Conservation (phyloP, 2,797 vertebrate species). For the Fundulus diaphanus region DNA sequence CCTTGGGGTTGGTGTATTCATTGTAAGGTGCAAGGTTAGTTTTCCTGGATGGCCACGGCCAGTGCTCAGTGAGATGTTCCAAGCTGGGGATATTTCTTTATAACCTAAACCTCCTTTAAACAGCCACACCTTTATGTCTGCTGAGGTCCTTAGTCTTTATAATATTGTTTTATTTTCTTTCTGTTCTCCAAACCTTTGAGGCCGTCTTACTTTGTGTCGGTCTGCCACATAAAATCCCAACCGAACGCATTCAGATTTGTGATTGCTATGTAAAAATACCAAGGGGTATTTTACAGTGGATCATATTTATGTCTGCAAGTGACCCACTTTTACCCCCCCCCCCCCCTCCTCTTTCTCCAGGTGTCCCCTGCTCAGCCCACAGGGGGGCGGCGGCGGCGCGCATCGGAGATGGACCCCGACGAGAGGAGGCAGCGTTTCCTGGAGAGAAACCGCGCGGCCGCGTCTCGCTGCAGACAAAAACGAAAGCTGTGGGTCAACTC, state of each 20-base stretch:
- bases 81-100: background rate
- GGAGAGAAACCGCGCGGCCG: conserved; percentile 92
- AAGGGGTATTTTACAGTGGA: background rate
- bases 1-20: too few species aligned
- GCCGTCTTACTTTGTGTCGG: background rate
- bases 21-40: too few species aligned
- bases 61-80: background rate
- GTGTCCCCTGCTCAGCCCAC: conserved; percentile 96
- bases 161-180: too few species aligned
- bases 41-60: background rate
- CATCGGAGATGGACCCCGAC: conserved; percentile 91
- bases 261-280: background rate
- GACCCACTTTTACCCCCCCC: background rate
- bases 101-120: background rate
- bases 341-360: conserved; percentile 65
- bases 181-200: background rate
- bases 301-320: background rate
- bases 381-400: conserved; percentile 88
- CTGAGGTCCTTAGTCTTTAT: background rate
- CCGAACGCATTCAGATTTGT: background rate
- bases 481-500: conserved; percentile 95
- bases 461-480: conserved; percentile 94
- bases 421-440: conserved; percentile 93
- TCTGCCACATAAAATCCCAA: background rate
- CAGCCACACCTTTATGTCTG: background rate